Evolutionary conservation across 2,888 invertebrate genomes (phyloP), one percentile per base, ranked within the genome.

Genomic region (Melieria picta): DNA sequence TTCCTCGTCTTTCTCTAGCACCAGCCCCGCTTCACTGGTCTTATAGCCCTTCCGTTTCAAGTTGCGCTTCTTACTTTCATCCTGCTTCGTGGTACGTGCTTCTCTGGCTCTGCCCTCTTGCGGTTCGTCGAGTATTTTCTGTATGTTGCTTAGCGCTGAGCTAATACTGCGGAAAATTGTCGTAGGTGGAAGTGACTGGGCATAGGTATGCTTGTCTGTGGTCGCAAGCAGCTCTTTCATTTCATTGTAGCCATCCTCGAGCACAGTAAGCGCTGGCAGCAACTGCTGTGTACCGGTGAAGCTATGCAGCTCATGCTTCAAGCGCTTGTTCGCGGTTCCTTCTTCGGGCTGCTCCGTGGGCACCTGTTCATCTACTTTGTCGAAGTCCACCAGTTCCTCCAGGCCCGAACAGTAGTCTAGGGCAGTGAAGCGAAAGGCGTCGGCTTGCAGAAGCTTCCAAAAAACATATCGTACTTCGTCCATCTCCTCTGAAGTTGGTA

Each of bases 221-320:
- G 68, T 72, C 5, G 72, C 65, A 48, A 82, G 65, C 1, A 77
- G 52, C 43, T 75, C 62, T 68, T 85, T 85, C 69, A 81, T 80
- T 43, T 78, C 78, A 69, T 82, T 85, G 68, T 85, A 85, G 5
- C 80, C 79, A 0, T 79, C 70, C 65, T 85, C 82, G 1, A 84
- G 77, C 11, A 77, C 76, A 11, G 76, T 75, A 5, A 85, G 72
- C 0, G 78, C 76, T 10, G 77, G 71, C 42, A 79, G 67, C 9
- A 74, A 66, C 0, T 72, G 66, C 1, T 73, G 65, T 7, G 79
- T 69, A 1, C 77, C 77, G 3, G 72, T 16, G 0, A 80, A 55
- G 0, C 71, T 72, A 1, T 75, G 70, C 4, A 84, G 66, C 5
- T 85, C 81, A n/a, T 81, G 72, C 57, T 69, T 69, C 10, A 84